Evolutionary conservation across 2,113 vertebrate genomes (phyloP).

Genomic region (Bucco capensis): DNA sequence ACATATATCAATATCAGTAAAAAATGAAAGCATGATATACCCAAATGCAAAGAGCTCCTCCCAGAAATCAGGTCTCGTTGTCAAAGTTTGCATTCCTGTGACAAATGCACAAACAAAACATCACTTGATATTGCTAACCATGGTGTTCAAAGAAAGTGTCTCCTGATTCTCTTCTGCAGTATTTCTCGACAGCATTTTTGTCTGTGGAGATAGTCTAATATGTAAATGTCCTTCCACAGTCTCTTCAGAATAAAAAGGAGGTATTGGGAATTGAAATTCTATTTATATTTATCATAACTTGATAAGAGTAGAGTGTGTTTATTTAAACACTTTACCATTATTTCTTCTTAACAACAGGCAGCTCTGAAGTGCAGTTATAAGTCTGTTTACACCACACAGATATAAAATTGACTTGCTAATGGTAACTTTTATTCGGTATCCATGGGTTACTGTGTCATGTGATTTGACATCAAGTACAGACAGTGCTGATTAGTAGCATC

Average conservation of each 20-base stretch:
- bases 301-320: conserved; percentile 57
- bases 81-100: not conserved
- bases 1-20: not conserved
- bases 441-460: conserved; percentile 99
- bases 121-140: not conserved
- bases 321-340: conserved; percentile 71
- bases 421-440: conserved; percentile 99
- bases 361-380: conserved; percentile 79
- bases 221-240: conserved; percentile 1
- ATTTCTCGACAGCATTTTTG: conserved; percentile 28
- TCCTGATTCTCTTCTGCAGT: not conserved
- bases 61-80: not conserved
- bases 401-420: conserved; percentile 99
- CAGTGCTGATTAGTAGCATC: conserved; percentile 99
- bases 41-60: not conserved
- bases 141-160: not conserved
- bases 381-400: conserved; percentile 96
- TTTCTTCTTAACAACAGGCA: conserved; percentile 76
- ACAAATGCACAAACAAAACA: not conserved
- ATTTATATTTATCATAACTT: conserved; percentile 69
- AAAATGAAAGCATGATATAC: not conserved
- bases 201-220: conserved; percentile 28
- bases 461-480: conserved; percentile 99
- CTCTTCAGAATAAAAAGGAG: conserved; percentile 41
- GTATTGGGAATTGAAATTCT: conserved; percentile 52